Evolutionary conservation across 2,888 invertebrate genomes (phyloP).

Genomic region (Junonia oenone): DNA sequence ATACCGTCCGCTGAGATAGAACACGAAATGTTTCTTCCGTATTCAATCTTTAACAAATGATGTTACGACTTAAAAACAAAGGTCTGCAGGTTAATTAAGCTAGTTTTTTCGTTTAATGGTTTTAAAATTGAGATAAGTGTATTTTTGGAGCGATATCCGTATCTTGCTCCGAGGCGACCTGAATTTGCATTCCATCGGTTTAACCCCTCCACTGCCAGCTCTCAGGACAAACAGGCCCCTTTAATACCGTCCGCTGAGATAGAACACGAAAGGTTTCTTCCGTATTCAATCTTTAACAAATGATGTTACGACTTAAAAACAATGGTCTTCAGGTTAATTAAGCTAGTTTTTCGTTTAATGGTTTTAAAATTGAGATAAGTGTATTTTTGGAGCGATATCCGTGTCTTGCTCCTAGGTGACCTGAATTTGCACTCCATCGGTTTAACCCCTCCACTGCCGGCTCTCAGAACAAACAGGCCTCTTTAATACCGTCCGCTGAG

Average conservation of each 20-base stretch:
- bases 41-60: background rate
- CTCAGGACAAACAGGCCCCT: background rate
- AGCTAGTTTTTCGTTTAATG: background rate
- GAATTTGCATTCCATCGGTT: slow-evolving; percentile 63
- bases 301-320: background rate
- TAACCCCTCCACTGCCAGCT: slow-evolving; percentile 37
- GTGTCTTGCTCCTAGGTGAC: slow-evolving; percentile 28
- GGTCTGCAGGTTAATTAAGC: too few species aligned
- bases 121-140: background rate
- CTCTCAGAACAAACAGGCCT: background rate
- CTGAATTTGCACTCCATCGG: slow-evolving; percentile 60
- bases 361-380: background rate
- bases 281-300: background rate
- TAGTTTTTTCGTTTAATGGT: background rate
- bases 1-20: background rate
- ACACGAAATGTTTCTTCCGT: background rate
- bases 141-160: slow-evolving; percentile 22
- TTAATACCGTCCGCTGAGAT: background rate
- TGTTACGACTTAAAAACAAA: background rate
- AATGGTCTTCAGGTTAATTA: too few species aligned
- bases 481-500: background rate
- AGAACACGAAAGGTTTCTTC: background rate
- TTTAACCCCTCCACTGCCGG: slow-evolving; percentile 40
- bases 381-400: slow-evolving; percentile 22
- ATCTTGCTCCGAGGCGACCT: slow-evolving; percentile 30